Base-by-base conservation (phyloP, 2,113 vertebrate species). In the Ranitomeya imitator region DNA sequence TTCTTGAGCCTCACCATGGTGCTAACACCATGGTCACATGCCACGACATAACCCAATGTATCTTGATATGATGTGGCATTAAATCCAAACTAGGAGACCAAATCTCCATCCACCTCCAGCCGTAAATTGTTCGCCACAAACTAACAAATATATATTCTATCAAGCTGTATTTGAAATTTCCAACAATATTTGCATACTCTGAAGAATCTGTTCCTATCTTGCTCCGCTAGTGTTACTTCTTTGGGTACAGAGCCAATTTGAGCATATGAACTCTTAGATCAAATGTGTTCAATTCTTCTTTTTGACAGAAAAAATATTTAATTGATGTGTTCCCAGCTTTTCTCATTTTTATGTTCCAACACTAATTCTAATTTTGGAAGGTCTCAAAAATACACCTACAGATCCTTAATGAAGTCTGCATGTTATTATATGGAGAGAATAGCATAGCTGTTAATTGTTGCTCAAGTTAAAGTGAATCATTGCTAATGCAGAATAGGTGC, bases 281-380 rank as follows among this genome's bases (percentile, higher is more conserved):
- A 91, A 93, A 93, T 93, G 89, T 81, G 89, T 91, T 91, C 89
- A 65, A 91, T 92, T 93, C 92, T 91, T 91, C 89, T 89, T 93
- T 92, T 91, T 90, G 90, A 91, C 77, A 81, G 92, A 85, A 91
- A 90, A 90, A 6, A 60, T 89, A 86, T 90, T 92, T 90, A 93
- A 93, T 89, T 92, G 91, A 92, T 90, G 89, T 93, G 92, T 89
- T 92, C 90, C 86, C 91, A 89, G 60, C 57, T 93, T 90, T 91
- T 87, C 23, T 88, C 76, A 71, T 92, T 92, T 91, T 89, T 92
- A 92, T 92, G 90, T 88, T 93, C 73, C n/a, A 84, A 69, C 85
- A 83, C 79, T 85, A 85, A 76, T 76, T 88, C 90, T 86, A 86
- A 86, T 87, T 83, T 86, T 83, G 69, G 86, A 83, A 76, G 37